Evolutionary conservation across 2,797 vertebrate species (phyloP), one percentile per base, ranked within the genome.

Genomic region (Enteromius trimaculatus): DNA sequence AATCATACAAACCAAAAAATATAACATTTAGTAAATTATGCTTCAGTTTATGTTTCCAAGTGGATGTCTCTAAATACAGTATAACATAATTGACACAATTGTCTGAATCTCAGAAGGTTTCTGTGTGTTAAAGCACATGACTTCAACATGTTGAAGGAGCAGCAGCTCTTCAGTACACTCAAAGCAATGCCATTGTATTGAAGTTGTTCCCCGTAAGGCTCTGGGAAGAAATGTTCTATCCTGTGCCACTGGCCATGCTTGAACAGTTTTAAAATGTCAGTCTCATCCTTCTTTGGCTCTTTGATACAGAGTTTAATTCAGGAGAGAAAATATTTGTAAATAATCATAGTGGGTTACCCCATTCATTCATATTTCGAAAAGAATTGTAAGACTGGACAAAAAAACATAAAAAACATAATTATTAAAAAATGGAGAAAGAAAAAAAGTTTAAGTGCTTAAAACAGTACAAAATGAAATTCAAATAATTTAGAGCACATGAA

Each of bases 191-290:
- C 21, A 82, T 84, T 80, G 44, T 82, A 29, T 51, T 51, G 8
- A 60, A 39, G 70, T 37, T 71, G 47, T 75, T 76, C 66, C 34
- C 76, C 80, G 39, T 39, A 65, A 68, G 77, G 64, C 60, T 74
- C 21, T 74, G n/a, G 14, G 31, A 74, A 87, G 19, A 42, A 85
- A 83, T 74, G 72, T 66, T 29, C 17, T 58, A 29, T 39, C 13
- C 64, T 65, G 23, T 80, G 77, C 58, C 26, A 42, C 8, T 31
- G 44, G 68, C 76, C 19, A 64, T 66, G 44, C 49, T 31, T 49
- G n/a, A 49, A 80, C 14, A 16, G n/a, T 76, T 69, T 80, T 51
- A 13, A 79, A 77, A 82, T 82, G 68, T 26, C 60, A 49, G 26
- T 70, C 34, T 44, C 10, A 0, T 21, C n/a, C 44, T 53, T 39